phyloP scores from a whole-genome alignment of 2,888 invertebrate genomes.

The Ctenicera cuprea region DNA sequence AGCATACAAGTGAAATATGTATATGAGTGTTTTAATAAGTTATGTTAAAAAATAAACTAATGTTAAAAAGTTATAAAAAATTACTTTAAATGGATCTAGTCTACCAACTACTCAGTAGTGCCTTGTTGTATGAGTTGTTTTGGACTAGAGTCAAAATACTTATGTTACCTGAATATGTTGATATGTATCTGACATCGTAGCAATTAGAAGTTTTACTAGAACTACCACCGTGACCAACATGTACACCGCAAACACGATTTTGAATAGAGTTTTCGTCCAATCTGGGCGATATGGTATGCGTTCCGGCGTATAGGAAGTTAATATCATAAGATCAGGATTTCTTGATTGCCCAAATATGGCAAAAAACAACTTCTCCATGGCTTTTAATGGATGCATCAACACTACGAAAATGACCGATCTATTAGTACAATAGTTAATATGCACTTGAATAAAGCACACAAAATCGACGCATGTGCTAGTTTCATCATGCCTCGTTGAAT shows the following conservation, averaged over 20 bases:
- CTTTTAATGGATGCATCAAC: slow-evolving; percentile 91
- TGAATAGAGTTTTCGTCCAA: slow-evolving; percentile 92
- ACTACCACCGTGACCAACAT: slow-evolving; percentile 98
- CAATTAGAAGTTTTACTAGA: slow-evolving; percentile 98
- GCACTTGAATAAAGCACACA: too few species aligned
- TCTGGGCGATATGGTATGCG: slow-evolving; percentile 84
- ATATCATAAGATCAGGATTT: slow-evolving; percentile 81
- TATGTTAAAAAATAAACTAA: too few species aligned
- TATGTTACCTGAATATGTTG: slow-evolving; percentile 85
- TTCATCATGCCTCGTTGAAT: too few species aligned
- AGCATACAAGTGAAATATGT: too few species aligned
- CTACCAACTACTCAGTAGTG: too few species aligned
- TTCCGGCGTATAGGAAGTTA: neutral
- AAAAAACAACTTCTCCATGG: slow-evolving; percentile 98
- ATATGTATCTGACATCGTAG: slow-evolving; percentile 99
- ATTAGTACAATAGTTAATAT: neutral
- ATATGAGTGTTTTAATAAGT: too few species aligned
- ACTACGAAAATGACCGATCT: slow-evolving; percentile 75
- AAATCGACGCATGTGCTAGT: too few species aligned
- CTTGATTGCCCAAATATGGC: slow-evolving; percentile 97
- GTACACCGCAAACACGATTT: slow-evolving; percentile 96
- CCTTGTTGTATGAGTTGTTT: slow-evolving; percentile 74
- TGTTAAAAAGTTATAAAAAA: too few species aligned
- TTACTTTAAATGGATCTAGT: too few species aligned
- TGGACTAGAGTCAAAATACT: slow-evolving; percentile 84